Percentiles rank a stretch among this genome's conserved stretches.
These are phyloP conservation scores for Ophion obscuratus DNA, from an alignment of 2,888 invertebrate genomes.

Conservation along the genomic window DNA sequence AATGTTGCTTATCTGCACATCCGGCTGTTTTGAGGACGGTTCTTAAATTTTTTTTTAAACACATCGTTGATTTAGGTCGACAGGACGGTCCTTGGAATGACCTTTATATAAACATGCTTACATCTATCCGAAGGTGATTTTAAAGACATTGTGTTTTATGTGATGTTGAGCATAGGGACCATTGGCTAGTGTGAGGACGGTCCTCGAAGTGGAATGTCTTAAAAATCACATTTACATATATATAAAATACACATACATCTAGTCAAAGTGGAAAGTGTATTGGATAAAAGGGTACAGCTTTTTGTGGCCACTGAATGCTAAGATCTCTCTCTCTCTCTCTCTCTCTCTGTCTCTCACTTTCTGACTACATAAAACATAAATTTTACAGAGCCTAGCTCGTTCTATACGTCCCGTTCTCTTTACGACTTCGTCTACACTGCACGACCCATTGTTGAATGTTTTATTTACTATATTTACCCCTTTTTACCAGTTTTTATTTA, in stretches of 20 bases:
- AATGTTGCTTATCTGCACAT: no score
- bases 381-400: constrained; percentile 46
- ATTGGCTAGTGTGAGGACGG: no score
- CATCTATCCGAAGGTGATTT: no score
- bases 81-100: no score
- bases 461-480: constrained; percentile 23
- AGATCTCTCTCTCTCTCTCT: constrained; percentile 18
- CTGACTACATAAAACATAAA: constrained; percentile 45
- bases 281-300: constrained; percentile 28
- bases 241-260: background rate
- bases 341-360: background rate
- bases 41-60: no score
- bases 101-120: no score
- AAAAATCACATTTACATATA: background rate
- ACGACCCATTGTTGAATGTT: background rate
- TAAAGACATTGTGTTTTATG: no score
- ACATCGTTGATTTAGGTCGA: no score
- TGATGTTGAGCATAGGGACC: no score
- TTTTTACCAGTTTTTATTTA: background rate
- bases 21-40: no score
- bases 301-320: constrained; percentile 18
- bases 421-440: constrained; percentile 14
- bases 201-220: no score
- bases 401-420: constrained; percentile 21
- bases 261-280: background rate